phyloP scores from a whole-genome alignment of 2,113 vertebrate genomes.

The Microcebus ravelobensis region DNA sequence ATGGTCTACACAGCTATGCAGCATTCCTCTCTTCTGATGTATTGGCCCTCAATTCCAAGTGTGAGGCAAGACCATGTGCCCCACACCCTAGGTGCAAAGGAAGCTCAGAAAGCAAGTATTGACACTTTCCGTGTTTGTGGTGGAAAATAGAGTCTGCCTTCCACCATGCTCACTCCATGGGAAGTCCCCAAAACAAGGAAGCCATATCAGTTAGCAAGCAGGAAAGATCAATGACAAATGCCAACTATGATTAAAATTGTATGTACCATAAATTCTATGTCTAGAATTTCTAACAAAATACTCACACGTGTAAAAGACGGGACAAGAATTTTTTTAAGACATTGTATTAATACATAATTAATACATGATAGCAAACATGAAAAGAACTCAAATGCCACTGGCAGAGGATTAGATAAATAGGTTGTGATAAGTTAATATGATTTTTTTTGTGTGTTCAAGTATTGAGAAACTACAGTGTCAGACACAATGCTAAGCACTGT shows the following conservation, averaged over 20 bases:
- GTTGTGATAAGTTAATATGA: not conserved
- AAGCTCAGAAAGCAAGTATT: not conserved
- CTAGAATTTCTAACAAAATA: constrained; percentile 1
- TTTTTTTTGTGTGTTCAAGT: not conserved
- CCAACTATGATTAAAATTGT: not conserved
- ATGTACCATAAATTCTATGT: not conserved
- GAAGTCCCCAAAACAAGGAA: not conserved
- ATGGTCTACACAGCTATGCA: not conserved
- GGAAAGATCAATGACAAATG: not conserved
- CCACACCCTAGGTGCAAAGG: not conserved
- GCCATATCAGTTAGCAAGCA: not conserved
- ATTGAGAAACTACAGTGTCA: not conserved
- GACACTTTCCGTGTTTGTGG: not conserved
- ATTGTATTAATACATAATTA: not conserved
- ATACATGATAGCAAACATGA: not conserved
- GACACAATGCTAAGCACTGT: not conserved
- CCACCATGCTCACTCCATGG: not conserved
- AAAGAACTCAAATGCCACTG: not conserved
- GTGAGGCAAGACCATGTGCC: not conserved
- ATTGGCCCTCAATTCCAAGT: not conserved
- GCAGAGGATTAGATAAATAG: not conserved
- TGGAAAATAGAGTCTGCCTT: not conserved
- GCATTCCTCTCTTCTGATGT: not conserved
- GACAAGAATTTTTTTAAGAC: not conserved
- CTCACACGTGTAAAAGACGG: not conserved